These are phyloP conservation scores for Enchytraeus crypticus DNA, from an alignment of 2,888 invertebrate species.

Conservation along the genomic window DNA sequence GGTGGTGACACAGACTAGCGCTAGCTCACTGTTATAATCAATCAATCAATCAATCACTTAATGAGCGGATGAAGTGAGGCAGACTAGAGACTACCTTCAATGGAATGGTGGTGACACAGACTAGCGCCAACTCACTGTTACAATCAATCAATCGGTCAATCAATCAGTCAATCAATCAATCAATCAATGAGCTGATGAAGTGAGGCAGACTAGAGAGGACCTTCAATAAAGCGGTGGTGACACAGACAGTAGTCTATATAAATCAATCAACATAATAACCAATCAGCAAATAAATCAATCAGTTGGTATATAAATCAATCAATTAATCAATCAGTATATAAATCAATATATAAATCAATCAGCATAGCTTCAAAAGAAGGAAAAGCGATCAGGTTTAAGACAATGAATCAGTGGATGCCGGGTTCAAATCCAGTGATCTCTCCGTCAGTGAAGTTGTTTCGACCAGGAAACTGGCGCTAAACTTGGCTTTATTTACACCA, in stretches of 20 bases:
- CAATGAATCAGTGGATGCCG: too few species aligned
- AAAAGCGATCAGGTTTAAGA: too few species aligned
- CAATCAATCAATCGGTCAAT: neutral
- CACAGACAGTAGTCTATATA: conserved; percentile 63
- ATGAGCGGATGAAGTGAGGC: conserved; percentile 75
- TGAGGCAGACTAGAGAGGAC: conserved; percentile 71
- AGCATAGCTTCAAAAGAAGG: too few species aligned
- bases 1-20: conserved; percentile 65
- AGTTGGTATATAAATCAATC: conserved; percentile 85
- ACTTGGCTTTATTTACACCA: too few species aligned
- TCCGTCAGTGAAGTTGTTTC: too few species aligned
- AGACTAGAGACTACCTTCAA: conserved; percentile 73
- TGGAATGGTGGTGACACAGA: conserved; percentile 68
- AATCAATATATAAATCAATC: too few species aligned
- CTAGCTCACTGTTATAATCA: conserved; percentile 42
- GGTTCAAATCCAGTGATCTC: too few species aligned
- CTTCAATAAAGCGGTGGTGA: conserved; percentile 70
- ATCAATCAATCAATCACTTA: too few species aligned
- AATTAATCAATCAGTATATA: too few species aligned
- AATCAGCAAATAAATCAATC: too few species aligned
- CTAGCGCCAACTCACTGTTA: conserved; percentile 50
- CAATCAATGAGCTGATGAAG: conserved; percentile 80
- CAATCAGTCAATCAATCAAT: neutral
- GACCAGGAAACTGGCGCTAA: too few species aligned
- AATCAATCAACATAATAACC: conserved; percentile 44